A percentile compares a stretch with the other conserved stretches of the same genome.
Conservation (phyloP, 2,888 invertebrate species). For the Clunio marinus region DNA sequence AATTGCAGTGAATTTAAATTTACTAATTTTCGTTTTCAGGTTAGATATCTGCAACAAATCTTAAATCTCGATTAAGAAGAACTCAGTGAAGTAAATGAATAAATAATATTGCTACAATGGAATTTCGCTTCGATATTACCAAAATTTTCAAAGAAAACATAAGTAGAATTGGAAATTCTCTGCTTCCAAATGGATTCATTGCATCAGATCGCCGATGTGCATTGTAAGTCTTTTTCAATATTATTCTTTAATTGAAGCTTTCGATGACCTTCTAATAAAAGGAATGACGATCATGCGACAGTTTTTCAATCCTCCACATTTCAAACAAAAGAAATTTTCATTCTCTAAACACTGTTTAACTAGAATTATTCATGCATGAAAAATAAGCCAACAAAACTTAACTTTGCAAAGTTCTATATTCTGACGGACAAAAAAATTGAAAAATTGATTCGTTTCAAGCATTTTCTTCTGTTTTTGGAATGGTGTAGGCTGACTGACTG, state of each 20-base stretch:
- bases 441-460: too few species aligned
- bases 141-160: conserved; percentile 54
- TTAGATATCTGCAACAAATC: too few species aligned
- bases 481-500: too few species aligned
- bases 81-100: background rate
- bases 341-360: background rate
- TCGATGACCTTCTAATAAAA: too few species aligned
- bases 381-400: background rate
- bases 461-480: too few species aligned
- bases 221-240: conserved; percentile 48
- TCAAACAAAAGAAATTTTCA: too few species aligned
- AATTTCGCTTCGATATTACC: conserved; percentile 56
- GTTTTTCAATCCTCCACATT: too few species aligned
- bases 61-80: too few species aligned
- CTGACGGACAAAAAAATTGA: too few species aligned
- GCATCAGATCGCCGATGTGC: conserved; percentile 53
- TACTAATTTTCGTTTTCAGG: too few species aligned
- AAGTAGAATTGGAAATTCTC: conserved; percentile 53
- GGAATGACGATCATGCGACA: background rate
- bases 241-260: background rate
- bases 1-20: too few species aligned
- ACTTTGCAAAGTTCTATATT: too few species aligned
- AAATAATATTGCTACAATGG: conserved; percentile 47
- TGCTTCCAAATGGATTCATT: conserved; percentile 55
- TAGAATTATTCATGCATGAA: background rate